phyloP scores from a whole-genome alignment of 2,888 invertebrate genomes.

The Anorthoa munda region DNA sequence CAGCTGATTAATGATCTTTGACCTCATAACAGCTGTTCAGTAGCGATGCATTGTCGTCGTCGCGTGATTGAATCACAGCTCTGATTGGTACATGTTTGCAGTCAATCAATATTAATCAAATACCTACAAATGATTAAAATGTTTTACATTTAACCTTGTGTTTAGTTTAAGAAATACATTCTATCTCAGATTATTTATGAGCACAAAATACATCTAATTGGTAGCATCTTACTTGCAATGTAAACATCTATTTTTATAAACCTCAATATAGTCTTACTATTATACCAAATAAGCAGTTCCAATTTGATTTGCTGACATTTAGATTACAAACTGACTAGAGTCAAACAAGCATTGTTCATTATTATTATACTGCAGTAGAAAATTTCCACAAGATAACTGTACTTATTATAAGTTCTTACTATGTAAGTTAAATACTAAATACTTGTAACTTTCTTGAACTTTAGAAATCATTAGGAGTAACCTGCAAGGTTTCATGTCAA shows the following conservation, averaged over 20 bases:
- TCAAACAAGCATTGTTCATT: not conserved
- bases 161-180: constrained; percentile 17
- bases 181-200: constrained; percentile 1
- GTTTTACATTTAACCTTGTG: constrained; percentile 31
- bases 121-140: constrained; percentile 23
- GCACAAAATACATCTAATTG: constrained; percentile 14
- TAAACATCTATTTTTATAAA: not conserved
- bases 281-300: no score
- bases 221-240: not conserved
- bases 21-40: constrained; percentile 85
- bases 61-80: constrained; percentile 56
- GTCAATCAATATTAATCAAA: constrained; percentile 34
- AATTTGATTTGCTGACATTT: not conserved
- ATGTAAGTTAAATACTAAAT: not conserved
- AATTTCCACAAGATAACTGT: not conserved
- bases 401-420: not conserved
- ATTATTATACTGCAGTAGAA: not conserved
- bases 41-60: constrained; percentile 51
- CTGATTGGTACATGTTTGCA: constrained; percentile 39
- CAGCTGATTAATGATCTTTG: constrained; percentile 88
- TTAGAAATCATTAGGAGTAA: not conserved
- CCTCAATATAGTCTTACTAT: not conserved
- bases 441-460: not conserved
- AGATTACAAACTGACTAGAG: not conserved
- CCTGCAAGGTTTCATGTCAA: not conserved